Evolutionary conservation across 37 sponge, comb jelly and placozoan genomes (phyloP), one percentile per base, ranked within the genome.

Genomic region (Mnemiopsis leidyi): DNA sequence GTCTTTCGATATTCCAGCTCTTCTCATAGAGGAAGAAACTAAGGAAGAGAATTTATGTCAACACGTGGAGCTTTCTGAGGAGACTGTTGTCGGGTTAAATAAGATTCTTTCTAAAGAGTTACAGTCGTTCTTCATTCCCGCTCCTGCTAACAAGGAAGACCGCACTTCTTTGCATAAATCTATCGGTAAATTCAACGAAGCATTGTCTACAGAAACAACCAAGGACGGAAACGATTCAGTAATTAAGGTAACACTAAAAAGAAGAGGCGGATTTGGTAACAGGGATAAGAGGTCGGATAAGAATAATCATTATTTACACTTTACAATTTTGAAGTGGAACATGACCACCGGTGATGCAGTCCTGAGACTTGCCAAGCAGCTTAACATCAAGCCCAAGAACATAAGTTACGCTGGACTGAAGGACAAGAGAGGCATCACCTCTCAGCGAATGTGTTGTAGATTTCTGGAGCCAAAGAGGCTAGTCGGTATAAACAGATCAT

Each of bases 361-460:
- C 0, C 26, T 85, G 7, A 85, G 30, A 28, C 25, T 85, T 7
- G 38, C 48, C 1, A 38, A 85, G 24, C 7, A 24, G 1, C 9
- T 85, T 26, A 96, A 95, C 68, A 39, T 95, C 13, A 97, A 96
- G 79, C 82, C 96, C 0, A 82, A 82, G 7, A 68, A 25, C 23
- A 94, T 97, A 39, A 94, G 93, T 31, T 98, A 95, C 69, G 96
- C 95, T 73, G 99, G 99, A 13, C 94, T 92, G 68, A 98, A 98
- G 69, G 99, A 98, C 88, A 95, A 94, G 25, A 93, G 99, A 92
- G 99, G 95, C 23, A 96, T 97, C 33, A 98, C 99, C 21, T 40
- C 95, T 0, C 99, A 98, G 90, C 76, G 69, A 23, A 38, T 77
- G 76, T 82, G 82, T 85, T 93, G 76, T 23, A 30, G 39, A 0